A percentile compares a stretch with the other conserved stretches of the same genome.
Conservation (phyloP, 2,888 invertebrate genomes). For the Spialia ferax region DNA sequence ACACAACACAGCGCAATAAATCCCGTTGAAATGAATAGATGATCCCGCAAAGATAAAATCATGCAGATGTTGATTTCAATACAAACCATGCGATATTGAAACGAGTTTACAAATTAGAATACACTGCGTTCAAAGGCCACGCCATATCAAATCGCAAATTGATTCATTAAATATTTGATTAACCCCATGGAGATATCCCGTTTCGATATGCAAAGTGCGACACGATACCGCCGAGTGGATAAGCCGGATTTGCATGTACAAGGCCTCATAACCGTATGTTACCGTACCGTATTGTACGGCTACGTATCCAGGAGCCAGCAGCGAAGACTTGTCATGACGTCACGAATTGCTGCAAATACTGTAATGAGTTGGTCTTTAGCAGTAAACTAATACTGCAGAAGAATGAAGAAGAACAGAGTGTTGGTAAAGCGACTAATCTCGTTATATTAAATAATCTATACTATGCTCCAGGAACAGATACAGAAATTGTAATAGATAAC, state of each 20-base stretch:
- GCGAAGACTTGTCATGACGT: conserved; percentile 34
- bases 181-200: conserved; percentile 65
- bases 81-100: conserved; percentile 23
- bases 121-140: conserved; percentile 46
- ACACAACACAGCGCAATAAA: conserved; percentile 42
- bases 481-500: no score
- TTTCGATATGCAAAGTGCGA: conserved; percentile 72
- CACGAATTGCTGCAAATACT: background rate
- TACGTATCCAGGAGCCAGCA: conserved; percentile 36
- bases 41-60: conserved; percentile 43
- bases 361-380: no score
- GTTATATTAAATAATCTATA: no score
- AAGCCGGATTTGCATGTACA: conserved; percentile 46
- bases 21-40: conserved; percentile 51
- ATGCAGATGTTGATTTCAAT: conserved; percentile 56
- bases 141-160: conserved; percentile 61
- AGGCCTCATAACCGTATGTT: conserved; percentile 53
- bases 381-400: no score
- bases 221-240: conserved; percentile 59
- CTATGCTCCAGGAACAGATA: no score
- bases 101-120: conserved; percentile 14
- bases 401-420: no score
- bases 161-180: conserved; percentile 81
- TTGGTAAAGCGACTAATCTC: no score
- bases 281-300: conserved; percentile 44